Base-by-base conservation (phyloP, 1,140 invertebrate genomes). In the Drosophila arawakana region DNA sequence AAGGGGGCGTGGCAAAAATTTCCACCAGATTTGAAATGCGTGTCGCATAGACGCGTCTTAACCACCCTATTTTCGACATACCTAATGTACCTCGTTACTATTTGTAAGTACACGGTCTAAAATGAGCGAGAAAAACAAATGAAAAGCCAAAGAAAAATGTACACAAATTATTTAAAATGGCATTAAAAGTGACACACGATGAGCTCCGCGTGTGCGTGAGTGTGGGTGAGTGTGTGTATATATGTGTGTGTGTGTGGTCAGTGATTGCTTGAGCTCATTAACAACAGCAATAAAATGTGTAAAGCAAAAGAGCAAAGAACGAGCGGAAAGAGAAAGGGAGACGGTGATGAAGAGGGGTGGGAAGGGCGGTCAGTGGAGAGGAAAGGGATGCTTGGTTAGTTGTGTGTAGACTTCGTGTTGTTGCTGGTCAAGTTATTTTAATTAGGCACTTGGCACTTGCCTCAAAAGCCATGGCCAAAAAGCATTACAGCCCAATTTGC, bases 401-500 rank as follows among this genome's bases (percentile, higher is more conserved):
- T 62, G 68, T 52, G 39, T 55, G 66, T 65, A 76, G 83, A 76
- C 75, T 81, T 81, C 70, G 66, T 67, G 79, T 76, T 74, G 75
- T 75, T 74, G 75, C 70, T 78, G 81, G 60, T 60, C 63, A 86
- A 86, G 73, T 86, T 83, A 82, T 86, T 86, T 86, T 86, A 88
- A 88, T 88, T 88, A 88, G 84, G 67, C 75, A 30, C 67, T 75
- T 52, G 57, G 30, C 80, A 70, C 60, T 61, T 54, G 41, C 61
- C 61, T 46, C 55, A 11, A 39, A 49, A 52, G 50, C 61, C 35
- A 50, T 21, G 30, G 55, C 30, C 25, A 5, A 54, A 30, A 21
- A 37, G 21, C 10, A 54, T 54, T 54, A 57, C 37, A 57, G 54
- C 35, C 7, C 54, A 41, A 57, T 57, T 57, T 41, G 54, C 37